These are phyloP conservation scores for Indri indri DNA, from an alignment of 2,113 vertebrate genomes.

Conservation along the genomic window DNA sequence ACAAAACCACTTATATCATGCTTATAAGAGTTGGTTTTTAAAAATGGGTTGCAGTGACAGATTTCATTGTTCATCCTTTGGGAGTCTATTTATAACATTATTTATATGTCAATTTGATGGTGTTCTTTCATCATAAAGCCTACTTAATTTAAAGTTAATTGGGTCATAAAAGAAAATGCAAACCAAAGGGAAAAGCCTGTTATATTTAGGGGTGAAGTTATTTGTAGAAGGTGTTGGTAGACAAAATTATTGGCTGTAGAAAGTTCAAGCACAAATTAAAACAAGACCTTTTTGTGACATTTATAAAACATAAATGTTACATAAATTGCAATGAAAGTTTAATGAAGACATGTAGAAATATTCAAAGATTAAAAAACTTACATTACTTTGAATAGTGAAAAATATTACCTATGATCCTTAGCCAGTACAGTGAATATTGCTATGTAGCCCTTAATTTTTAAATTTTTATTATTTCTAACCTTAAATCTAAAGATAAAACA, in stretches of 20 bases:
- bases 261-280: constrained; percentile 63
- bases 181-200: not conserved
- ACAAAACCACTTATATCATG: not conserved
- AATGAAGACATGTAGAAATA: constrained; percentile 45
- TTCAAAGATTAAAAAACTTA: constrained; percentile 61
- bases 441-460: constrained; percentile 7
- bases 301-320: constrained; percentile 68
- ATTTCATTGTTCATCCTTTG: constrained; percentile 42
- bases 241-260: constrained; percentile 50
- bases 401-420: not conserved
- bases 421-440: not conserved
- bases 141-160: constrained; percentile 67
- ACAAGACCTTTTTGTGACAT: constrained; percentile 64
- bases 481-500: constrained; percentile 7
- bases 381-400: constrained; percentile 49
- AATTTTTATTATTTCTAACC: not conserved
- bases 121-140: constrained; percentile 37
- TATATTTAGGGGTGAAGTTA: constrained; percentile 35
- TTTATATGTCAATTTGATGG: constrained; percentile 47
- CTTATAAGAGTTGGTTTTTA: not conserved
- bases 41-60: constrained; percentile 3
- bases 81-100: constrained; percentile 55
- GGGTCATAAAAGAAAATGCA: constrained; percentile 54
- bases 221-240: constrained; percentile 28
- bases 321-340: constrained; percentile 62